A percentile compares a stretch with the other conserved stretches of the same genome.
Evolutionary conservation across 2,113 vertebrate species (phyloP).

Genomic region (Phalacrocorax aristotelis): DNA sequence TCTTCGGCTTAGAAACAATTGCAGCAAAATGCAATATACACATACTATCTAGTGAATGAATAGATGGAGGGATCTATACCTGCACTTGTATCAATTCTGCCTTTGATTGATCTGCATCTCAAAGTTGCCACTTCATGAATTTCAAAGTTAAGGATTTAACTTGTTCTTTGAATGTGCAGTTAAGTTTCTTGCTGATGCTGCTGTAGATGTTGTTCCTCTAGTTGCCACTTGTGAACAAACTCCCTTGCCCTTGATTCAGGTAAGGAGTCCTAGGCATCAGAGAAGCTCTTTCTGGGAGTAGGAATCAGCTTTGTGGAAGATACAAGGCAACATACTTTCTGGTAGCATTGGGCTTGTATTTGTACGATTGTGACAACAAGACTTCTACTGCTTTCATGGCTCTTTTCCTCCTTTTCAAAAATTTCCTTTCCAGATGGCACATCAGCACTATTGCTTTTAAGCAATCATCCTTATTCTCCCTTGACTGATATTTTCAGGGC

Average conservation of each 20-base stretch:
- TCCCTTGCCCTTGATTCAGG: neutral
- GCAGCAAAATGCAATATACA: neutral
- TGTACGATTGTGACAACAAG: neutral
- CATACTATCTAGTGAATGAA: neutral
- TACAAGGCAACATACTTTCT: neutral
- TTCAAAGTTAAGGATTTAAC: constrained; percentile 34
- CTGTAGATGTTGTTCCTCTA: neutral
- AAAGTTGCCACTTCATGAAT: constrained; percentile 30
- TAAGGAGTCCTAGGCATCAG: neutral
- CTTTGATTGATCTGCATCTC: constrained; percentile 32
- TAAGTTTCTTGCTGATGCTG: constrained; percentile 35
- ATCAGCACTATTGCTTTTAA: neutral
- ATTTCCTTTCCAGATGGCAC: neutral
- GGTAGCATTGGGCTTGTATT: neutral
- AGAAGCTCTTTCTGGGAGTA: neutral
- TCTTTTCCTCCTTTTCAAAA: neutral
- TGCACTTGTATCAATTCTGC: neutral
- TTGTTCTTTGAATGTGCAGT: neutral
- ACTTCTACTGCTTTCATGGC: neutral
- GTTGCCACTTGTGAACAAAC: neutral
- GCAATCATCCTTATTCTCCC: neutral
- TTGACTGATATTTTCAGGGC: neutral
- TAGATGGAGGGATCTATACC: constrained; percentile 1
- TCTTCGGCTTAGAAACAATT: neutral
- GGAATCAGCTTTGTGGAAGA: neutral